Percentiles rank a stretch among this genome's conserved stretches.
These are phyloP conservation scores for Cheirogaleus medius DNA, from an alignment of 2,113 vertebrate species.

Conservation along the genomic window DNA sequence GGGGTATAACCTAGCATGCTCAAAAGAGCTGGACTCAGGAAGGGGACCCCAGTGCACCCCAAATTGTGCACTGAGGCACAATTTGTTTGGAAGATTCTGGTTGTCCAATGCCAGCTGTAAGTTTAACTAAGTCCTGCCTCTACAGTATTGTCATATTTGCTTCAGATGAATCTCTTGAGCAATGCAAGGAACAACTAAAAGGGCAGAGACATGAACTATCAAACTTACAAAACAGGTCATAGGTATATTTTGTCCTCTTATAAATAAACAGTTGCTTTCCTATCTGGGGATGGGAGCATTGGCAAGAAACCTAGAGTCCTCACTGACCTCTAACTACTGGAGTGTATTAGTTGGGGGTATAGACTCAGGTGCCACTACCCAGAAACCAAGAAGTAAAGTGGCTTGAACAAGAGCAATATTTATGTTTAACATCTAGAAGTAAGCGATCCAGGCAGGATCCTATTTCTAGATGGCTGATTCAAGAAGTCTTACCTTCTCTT, in stretches of 20 bases:
- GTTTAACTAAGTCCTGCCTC: background rate
- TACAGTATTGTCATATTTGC: background rate
- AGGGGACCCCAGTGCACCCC: background rate
- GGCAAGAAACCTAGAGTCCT: background rate
- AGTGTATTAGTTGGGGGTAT: background rate
- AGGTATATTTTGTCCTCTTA: background rate
- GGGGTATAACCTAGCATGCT: background rate
- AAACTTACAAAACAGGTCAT: background rate
- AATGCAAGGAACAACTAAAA: background rate
- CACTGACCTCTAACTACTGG: background rate
- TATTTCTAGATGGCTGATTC: background rate
- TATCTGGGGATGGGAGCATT: too few species aligned
- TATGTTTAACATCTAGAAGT: background rate
- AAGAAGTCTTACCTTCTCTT: background rate
- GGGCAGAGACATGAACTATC: background rate
- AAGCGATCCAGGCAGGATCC: background rate
- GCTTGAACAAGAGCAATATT: background rate
- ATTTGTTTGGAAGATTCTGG: background rate
- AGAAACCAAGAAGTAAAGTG: background rate
- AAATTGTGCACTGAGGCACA: background rate
- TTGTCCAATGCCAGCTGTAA: background rate
- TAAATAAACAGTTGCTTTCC: conserved; percentile 25
- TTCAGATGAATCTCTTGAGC: background rate
- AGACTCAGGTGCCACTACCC: background rate
- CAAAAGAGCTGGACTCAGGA: background rate